These are phyloP conservation scores for Tholera decimalis DNA, from an alignment of 2,888 invertebrate species.

Conservation along the genomic window DNA sequence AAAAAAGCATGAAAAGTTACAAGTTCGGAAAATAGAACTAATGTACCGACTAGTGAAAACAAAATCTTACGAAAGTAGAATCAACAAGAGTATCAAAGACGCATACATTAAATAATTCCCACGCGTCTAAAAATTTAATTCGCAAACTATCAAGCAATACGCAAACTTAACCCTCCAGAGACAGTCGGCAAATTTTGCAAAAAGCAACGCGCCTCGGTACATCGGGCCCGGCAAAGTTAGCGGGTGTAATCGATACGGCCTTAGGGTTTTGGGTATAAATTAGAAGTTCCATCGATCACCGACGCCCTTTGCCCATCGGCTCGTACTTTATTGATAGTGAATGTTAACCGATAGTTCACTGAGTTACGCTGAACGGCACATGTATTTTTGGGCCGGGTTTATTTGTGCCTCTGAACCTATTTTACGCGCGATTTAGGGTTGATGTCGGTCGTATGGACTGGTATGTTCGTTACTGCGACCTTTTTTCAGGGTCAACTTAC, in stretches of 20 bases:
- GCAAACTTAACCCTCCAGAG: constrained; percentile 77
- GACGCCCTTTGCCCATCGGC: constrained; percentile 89
- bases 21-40: background rate
- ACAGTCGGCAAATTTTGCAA: constrained; percentile 81
- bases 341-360: constrained; percentile 86
- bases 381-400: constrained; percentile 70
- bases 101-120: constrained; percentile 56
- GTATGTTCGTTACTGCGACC: constrained; percentile 14
- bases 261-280: constrained; percentile 90
- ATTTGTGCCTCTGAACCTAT: constrained; percentile 59
- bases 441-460: constrained; percentile 37
- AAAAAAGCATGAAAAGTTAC: no score
- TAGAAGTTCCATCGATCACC: constrained; percentile 91
- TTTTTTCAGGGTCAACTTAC: constrained; percentile 11
- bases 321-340: constrained; percentile 89
- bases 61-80: background rate
- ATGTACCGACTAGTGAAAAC: background rate
- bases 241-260: constrained; percentile 89
- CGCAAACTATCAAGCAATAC: constrained; percentile 63
- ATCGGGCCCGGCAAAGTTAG: constrained; percentile 80
- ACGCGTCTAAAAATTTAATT: constrained; percentile 67
- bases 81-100: constrained; percentile 21
- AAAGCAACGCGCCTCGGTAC: constrained; percentile 79
- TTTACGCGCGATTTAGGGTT: constrained; percentile 56
- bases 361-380: constrained; percentile 74